Evolutionary conservation across 2,888 invertebrate genomes (phyloP).

Genomic region (Drosophila seclusa): DNA sequence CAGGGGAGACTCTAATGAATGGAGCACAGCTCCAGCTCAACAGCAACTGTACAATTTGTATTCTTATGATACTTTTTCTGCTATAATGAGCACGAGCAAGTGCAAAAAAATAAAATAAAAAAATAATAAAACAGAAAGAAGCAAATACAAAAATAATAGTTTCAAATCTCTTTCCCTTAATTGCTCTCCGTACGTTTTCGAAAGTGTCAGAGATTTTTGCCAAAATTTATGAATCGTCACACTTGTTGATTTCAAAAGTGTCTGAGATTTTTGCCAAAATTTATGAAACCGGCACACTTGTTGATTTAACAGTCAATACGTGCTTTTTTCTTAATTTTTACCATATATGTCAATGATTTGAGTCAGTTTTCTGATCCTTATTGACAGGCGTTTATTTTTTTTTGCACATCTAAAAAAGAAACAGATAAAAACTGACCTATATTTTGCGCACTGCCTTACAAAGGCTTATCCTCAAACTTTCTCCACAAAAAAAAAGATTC

Average conservation of each 20-base stretch:
- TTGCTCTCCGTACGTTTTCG: conserved; percentile 30
- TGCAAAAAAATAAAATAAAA: conserved; percentile 2
- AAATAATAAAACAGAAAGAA: background rate
- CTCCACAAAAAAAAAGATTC: background rate
- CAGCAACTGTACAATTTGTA: conserved; percentile 62
- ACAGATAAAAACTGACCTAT: background rate
- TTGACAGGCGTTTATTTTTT: background rate
- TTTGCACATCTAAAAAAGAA: background rate
- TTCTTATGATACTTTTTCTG: conserved; percentile 37
- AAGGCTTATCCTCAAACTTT: background rate
- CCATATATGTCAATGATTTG: conserved; percentile 13
- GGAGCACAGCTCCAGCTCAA: conserved; percentile 23
- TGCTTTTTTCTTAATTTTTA: conserved; percentile 9
- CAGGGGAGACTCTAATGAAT: conserved; percentile 55
- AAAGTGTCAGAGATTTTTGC: conserved; percentile 48
- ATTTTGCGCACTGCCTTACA: background rate
- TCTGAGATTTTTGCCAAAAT: conserved; percentile 22
- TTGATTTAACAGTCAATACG: conserved; percentile 41
- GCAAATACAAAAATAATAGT: conserved; percentile 27
- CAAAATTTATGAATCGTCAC: conserved; percentile 37
- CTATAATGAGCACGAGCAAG: conserved; percentile 38
- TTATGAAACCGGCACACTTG: conserved; percentile 33
- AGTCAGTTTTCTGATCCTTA: conserved; percentile 5
- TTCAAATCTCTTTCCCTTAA: conserved; percentile 23
- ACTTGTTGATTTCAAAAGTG: conserved; percentile 53